Base-by-base conservation (phyloP, 2,797 vertebrate genomes). In the Nasua narica region DNA sequence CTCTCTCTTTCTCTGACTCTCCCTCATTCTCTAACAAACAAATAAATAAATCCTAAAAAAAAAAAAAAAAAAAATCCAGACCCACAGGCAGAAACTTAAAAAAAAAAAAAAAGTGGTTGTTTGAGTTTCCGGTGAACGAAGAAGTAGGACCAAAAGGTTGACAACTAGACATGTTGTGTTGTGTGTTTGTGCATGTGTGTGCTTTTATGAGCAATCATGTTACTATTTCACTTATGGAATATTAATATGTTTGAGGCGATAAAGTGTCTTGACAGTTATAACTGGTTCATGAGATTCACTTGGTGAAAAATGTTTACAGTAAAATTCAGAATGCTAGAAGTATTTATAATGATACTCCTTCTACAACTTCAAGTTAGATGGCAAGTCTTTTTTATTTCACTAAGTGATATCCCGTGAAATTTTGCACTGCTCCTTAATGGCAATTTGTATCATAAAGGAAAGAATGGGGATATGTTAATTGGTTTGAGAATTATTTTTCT, bases 361-460 rank as follows among this genome's bases (percentile, higher is more conserved):
- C 7, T 19, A 50, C 9, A 67, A 90, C 78, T 94, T 94, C 77
- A 83, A 83, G n/a, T 84, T 92, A 83, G 1, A 79, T 60, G 27
- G 32, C 65, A 94, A 84, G 37, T 95, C 12, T 37, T 92, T 83
- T 65, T 32, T 72, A 70, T 81, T 91, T 72, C 70, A 93, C 96
- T 85, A 96, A 90, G 43, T 82, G 48, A 77, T 67, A 35, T 83
- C 9, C 70, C 93, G 29, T 58, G 96, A 79, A 86, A 94, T 74
- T 87, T 70, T 78, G 25, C 35, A 84, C 65, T 91, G 16, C n/a
- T 77, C 25, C 89, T 91, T 81, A 90, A 60, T 69, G 52, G 7
- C 27, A 90, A 94, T 97, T 96, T 97, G 48, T 70, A 94, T 96
- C 65, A 97, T 46, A 96, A 97, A 93, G 13, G 23, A 92, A 96